Evolutionary conservation across 2,113 vertebrate species (phyloP).

Genomic region (Progne subis): DNA sequence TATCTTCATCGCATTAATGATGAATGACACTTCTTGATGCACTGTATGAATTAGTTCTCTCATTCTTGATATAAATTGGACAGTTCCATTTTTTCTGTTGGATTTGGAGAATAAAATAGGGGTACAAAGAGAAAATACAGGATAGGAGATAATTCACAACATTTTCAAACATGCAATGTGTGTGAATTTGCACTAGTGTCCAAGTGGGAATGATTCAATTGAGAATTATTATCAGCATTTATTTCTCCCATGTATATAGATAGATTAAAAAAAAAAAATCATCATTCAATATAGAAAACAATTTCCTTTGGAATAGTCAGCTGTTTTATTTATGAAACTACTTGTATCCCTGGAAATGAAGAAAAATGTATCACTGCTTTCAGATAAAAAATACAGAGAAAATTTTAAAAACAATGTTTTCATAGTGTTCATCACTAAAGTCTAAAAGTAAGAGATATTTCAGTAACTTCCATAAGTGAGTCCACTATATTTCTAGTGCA

Average conservation of each 20-base stretch:
- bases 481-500: neutral
- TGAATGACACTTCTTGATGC: neutral
- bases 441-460: neutral
- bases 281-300: neutral
- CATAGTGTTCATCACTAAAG: neutral
- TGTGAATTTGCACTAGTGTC: neutral
- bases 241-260: neutral
- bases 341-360: neutral
- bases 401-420: neutral
- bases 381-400: neutral
- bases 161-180: neutral
- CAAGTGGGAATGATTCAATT: neutral
- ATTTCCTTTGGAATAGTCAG: neutral
- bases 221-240: neutral
- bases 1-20: conserved; percentile 36
- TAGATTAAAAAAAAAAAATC: neutral
- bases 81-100: neutral
- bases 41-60: neutral
- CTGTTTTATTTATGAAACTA: neutral
- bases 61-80: neutral
- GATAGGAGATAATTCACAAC: neutral
- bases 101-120: neutral
- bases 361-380: neutral
- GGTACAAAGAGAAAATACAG: neutral
- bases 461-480: neutral